Evolutionary conservation across 2,113 vertebrate genomes (phyloP).

Genomic region (Gasterosteus aculeatus): DNA sequence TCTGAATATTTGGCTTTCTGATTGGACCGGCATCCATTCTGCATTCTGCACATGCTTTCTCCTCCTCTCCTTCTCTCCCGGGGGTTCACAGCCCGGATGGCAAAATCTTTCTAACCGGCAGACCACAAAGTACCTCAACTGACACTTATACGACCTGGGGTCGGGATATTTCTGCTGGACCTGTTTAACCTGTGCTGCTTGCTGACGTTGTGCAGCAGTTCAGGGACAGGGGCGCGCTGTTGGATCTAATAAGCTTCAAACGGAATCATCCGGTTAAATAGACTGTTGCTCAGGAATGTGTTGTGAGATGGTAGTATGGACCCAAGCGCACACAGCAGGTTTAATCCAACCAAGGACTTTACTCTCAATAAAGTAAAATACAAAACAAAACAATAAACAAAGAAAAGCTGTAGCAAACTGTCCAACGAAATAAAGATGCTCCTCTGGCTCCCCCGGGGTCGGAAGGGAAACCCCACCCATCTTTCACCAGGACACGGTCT

Average conservation of each 20-base stretch:
- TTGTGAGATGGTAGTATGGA: no score
- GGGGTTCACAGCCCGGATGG: not conserved
- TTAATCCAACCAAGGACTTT: no score
- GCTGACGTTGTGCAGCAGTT: constrained; percentile 35
- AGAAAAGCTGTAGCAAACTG: no score
- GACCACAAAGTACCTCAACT: constrained; percentile 1
- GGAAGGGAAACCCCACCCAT: no score
- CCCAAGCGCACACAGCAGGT: no score
- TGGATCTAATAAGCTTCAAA: constrained; percentile 46
- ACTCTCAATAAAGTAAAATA: no score
- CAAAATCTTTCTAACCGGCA: constrained; percentile 11
- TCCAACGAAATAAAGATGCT: no score
- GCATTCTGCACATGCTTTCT: not conserved
- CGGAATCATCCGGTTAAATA: no score
- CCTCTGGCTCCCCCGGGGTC: no score
- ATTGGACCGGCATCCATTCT: constrained; percentile 21
- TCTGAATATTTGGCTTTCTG: constrained; percentile 9
- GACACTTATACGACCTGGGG: not conserved
- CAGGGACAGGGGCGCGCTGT: constrained; percentile 15
- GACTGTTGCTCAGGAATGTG: no score
- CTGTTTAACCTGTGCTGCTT: not conserved
- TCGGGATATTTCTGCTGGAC: not conserved
- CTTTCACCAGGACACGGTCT: no score
- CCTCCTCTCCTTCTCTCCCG: not conserved
- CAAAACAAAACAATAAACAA: no score